Evolutionary conservation across 2,888 invertebrate genomes (phyloP), one percentile per base, ranked within the genome.

Genomic region (Archaeoteleia sp.): DNA sequence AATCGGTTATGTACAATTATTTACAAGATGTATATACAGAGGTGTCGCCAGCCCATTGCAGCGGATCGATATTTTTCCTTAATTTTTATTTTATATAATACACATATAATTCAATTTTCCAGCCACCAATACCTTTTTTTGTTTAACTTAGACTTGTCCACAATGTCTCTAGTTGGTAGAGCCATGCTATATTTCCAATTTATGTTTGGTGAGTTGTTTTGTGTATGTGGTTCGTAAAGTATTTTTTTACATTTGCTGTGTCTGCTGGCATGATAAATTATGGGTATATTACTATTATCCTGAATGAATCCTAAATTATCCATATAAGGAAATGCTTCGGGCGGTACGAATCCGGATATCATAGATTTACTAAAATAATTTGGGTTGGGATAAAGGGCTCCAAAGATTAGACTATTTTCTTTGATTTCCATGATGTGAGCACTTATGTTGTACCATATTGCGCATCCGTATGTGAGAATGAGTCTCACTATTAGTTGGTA

Each of bases 241-340:
- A 29, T 7, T 29, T 29, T 29, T 29, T 29, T 29, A 29, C n/a
- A 3, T 2, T 6, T n/a, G 4, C 6, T n/a, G 29, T 29, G 29
- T 39, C 39, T 39, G 8, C 8, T 2, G n/a, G 17, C 17, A 14
- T 57, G 57, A 9, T 57, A 57, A 1, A 57, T 27, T 7, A 46
- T 12, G 2, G 57, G 57, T 1, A 46, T 20, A n/a, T 55, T 42
- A 0, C 42, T n/a, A 10, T 15, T 13, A 27, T 68, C 43, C 53
- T 68, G 68, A 2, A 63, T 54, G 12, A 42, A 61, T 7, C 45
- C 45, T 5, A 34, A 10, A 4, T 27, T 9, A 9, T 60, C 68
- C 7, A 69, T 4, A 12, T 55, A 61, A 0, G 40, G 12, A 25
- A 68, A 68, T n/a, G 48, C 40, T 27, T 63, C 63, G 0, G 68